Conservation (phyloP, 2,888 invertebrate species). For the Mycalesis mineus region DNA sequence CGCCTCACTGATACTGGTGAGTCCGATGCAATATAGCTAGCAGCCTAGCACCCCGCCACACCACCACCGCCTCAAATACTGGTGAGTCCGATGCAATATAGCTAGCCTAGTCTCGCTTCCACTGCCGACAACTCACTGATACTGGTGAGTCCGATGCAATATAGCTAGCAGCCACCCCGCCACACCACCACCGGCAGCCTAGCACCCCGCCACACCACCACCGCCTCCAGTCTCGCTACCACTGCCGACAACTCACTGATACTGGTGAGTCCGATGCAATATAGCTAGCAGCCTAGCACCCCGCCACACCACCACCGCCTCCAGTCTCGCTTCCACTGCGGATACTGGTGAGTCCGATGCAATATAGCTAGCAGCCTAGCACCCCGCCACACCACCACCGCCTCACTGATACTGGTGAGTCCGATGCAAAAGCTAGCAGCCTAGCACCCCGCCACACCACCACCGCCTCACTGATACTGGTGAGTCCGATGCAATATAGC, state of each 20-base stretch:
- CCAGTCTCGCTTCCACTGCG: slow-evolving; percentile 70
- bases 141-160: too few species aligned
- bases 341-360: slow-evolving; percentile 50
- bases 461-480: slow-evolving; percentile 65
- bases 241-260: slow-evolving; percentile 70
- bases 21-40: too few species aligned
- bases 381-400: too few species aligned
- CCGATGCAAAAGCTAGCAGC: too few species aligned
- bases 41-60: slow-evolving; percentile 54
- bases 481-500: slow-evolving; percentile 31
- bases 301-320: slow-evolving; percentile 61
- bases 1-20: too few species aligned
- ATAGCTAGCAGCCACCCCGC: too few species aligned
- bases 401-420: too few species aligned
- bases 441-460: slow-evolving; percentile 56
- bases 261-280: slow-evolving; percentile 39
- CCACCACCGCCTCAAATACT: slow-evolving; percentile 68
- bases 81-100: slow-evolving; percentile 34
- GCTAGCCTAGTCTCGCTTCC: slow-evolving; percentile 62
- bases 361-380: too few species aligned
- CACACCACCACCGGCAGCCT: slow-evolving; percentile 65
- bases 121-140: slow-evolving; percentile 70
- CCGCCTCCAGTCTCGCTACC: slow-evolving; percentile 68
- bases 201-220: slow-evolving; percentile 54
- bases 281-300: slow-evolving; percentile 50